Evolutionary conservation across 2,797 vertebrate genomes (phyloP), one percentile per base, ranked within the genome.

Genomic region (Diplodus puntazzo): DNA sequence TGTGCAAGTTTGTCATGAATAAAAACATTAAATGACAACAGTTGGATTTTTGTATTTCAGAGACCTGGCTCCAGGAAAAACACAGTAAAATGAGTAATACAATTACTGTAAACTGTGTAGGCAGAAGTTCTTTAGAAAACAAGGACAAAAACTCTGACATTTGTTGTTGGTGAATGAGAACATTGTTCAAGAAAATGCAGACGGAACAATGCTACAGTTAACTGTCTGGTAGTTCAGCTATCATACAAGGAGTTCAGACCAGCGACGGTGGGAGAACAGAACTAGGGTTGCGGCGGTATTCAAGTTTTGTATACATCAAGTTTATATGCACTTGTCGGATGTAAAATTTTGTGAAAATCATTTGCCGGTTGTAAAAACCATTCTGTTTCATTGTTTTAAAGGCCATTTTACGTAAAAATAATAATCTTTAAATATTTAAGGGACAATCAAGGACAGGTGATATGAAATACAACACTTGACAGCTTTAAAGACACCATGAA

Each of bases 91-190:
- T 17, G 2, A 55, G 30, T 71, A 2, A 8, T 34, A 34, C 6
- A 34, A 30, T 3, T 30, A 30, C 30, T 30, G 30, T 0, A 34
- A 30, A 0, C 4, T 48, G 75, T 53, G 72, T 75, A 17, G 78
- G 83, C 68, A 39, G 43, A 8, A 61, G 79, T 27, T 62, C 73
- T 86, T 83, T 71, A 63, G 50, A 75, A 62, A 86, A 55, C 46
- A 25, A 58, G 1, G 6, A 49, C 9, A 18, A 21, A 58, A 69
- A n/a, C 6, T n/a, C 17, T 58, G 79, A 67, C 64, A 72, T 77
- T 79, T 80, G 20, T 53, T 60, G 50, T 64, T 21, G 61, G 62
- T 81, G 59, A 85, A 89, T 80, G 23, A 61, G 39, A 73, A 81
- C 68, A 82, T 76, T 86, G 80, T 87, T 79, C 27, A 39, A 18